Percentiles rank a stretch among this genome's conserved stretches.
Conservation (phyloP, 1,140 invertebrate species). For the Onthophagus taurus region DNA sequence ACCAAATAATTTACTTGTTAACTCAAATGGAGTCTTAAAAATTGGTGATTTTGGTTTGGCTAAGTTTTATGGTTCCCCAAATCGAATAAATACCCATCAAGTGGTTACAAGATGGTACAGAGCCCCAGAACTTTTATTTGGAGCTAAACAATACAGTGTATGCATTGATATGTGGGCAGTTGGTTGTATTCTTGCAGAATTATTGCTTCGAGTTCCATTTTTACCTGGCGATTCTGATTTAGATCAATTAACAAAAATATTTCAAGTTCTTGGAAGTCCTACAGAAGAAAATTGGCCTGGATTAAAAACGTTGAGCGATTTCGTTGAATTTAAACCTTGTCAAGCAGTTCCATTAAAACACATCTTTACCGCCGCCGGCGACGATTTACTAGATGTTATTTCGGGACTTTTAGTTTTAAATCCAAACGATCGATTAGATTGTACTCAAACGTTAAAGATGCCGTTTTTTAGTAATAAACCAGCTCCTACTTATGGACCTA, state of each 20-base stretch:
- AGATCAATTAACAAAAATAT: conserved; percentile 92
- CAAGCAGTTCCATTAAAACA: conserved; percentile 74
- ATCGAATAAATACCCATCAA: conserved; percentile 94
- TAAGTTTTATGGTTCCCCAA: conserved; percentile 94
- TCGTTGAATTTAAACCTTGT: conserved; percentile 84
- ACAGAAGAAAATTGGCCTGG: conserved; percentile 88
- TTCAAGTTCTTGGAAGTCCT: conserved; percentile 85
- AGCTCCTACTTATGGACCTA: conserved; percentile 68
- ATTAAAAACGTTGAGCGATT: conserved; percentile 79
- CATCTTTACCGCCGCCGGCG: conserved; percentile 91
- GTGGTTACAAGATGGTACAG: conserved; percentile 94
- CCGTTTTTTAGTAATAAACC: conserved; percentile 84
- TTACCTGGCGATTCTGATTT: conserved; percentile 94
- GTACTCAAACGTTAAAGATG: conserved; percentile 72
- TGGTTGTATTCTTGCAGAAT: conserved; percentile 95
- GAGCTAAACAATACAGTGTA: conserved; percentile 86
- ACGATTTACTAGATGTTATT: conserved; percentile 86
- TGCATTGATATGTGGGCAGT: conserved; percentile 99
- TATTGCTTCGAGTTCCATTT: conserved; percentile 85
- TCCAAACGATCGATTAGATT: conserved; percentile 75
- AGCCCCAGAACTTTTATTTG: conserved; percentile 91
- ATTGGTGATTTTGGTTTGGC: conserved; percentile 98
- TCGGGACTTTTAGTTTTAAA: conserved; percentile 72
- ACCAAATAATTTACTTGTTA: conserved; percentile 96
- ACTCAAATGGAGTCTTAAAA: conserved; percentile 86